Evolutionary conservation across 37 sponge, comb jelly and placozoan species (phyloP).

Genomic region (Beroe forskalii): DNA sequence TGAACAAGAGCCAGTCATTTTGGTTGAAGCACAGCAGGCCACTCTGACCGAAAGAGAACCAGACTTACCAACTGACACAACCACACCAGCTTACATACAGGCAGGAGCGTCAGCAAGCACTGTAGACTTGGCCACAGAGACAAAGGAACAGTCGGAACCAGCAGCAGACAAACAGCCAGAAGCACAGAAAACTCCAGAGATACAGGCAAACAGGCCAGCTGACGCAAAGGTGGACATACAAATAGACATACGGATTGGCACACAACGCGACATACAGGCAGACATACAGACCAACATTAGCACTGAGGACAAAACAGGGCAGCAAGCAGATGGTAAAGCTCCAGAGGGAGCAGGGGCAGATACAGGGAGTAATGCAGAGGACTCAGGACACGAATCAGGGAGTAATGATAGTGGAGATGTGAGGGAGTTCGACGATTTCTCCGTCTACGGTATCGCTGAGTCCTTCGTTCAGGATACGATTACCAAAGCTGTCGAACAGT

Average conservation of each 20-base stretch:
- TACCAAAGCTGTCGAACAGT: slow-evolving; percentile 21
- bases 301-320: not conserved
- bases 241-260: not conserved
- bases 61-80: too few relatives aligned
- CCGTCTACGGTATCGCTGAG: not conserved
- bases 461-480: slow-evolving; percentile 21
- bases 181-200: not conserved
- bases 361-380: not conserved
- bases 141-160: not conserved
- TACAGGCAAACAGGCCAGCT: not conserved
- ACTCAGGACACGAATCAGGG: not conserved
- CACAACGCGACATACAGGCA: not conserved
- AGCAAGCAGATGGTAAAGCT: not conserved
- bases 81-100: too few relatives aligned
- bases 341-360: not conserved
- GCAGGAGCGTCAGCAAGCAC: too few relatives aligned
- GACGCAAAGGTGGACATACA: not conserved
- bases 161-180: not conserved
- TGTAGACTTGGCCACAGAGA: too few relatives aligned
- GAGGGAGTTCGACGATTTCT: not conserved
- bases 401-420: not conserved
- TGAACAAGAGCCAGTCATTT: too few relatives aligned
- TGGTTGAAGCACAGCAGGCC: too few relatives aligned
- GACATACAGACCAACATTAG: not conserved
- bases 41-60: too few relatives aligned